phyloP scores from a whole-genome alignment of 1,140 invertebrate species.

The Grapholita molesta region DNA sequence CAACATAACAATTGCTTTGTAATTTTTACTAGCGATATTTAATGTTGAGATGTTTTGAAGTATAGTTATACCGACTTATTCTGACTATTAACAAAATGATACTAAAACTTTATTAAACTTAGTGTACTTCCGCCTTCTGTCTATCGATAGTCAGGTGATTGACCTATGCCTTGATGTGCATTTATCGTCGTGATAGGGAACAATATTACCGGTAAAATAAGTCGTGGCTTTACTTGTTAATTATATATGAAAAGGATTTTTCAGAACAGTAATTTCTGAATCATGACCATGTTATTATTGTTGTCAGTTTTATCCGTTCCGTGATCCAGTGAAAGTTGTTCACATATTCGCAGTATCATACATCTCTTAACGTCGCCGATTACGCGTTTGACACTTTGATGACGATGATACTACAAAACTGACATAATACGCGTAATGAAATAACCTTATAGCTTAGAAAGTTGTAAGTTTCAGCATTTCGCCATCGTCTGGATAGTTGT shows the following conservation, averaged over 20 bases:
- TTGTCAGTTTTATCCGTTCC: neutral
- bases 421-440: constrained; percentile 4
- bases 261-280: too few relatives aligned
- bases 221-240: too few relatives aligned
- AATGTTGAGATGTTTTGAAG: too few relatives aligned
- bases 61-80: too few relatives aligned
- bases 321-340: neutral
- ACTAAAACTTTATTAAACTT: too few relatives aligned
- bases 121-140: too few relatives aligned
- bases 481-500: neutral
- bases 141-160: too few relatives aligned
- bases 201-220: too few relatives aligned
- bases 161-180: too few relatives aligned
- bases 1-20: neutral
- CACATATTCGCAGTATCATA: neutral
- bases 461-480: neutral
- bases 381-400: neutral
- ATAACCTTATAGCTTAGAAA: constrained; percentile 13
- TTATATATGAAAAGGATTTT: neutral
- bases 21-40: neutral
- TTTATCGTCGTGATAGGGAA: too few relatives aligned
- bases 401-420: neutral
- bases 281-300: neutral
- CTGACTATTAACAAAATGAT: too few relatives aligned
- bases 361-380: neutral